Conservation (phyloP, 2,797 vertebrate genomes). For the Lepilemur septentrionalis region DNA sequence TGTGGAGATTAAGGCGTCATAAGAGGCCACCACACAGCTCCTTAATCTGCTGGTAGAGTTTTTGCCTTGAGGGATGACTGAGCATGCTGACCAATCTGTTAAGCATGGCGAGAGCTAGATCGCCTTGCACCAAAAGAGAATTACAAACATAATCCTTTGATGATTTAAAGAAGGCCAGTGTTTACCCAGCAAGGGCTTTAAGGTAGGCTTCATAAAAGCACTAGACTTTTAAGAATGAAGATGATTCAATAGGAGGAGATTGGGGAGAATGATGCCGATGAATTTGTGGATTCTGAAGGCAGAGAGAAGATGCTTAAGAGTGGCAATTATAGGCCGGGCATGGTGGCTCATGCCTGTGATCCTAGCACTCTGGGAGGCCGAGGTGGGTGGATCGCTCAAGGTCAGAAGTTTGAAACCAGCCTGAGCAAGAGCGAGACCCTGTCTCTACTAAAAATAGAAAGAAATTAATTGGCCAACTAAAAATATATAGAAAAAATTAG, state of each 20-base stretch:
- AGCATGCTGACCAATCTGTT: not conserved
- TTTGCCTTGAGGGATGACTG: not conserved
- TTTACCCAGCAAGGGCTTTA: not conserved
- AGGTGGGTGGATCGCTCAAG: no score
- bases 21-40: not conserved
- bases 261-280: not conserved
- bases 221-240: not conserved
- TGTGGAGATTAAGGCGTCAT: not conserved
- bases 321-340: not conserved
- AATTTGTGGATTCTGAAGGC: not conserved
- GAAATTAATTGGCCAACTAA: no score
- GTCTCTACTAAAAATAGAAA: no score
- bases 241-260: not conserved
- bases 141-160: not conserved
- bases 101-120: not conserved
- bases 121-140: not conserved
- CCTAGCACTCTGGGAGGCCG: no score
- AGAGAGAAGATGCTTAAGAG: not conserved
- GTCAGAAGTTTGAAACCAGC: no score
- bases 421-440: no score
- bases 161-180: not conserved
- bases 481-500: no score
- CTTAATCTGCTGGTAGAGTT: not conserved
- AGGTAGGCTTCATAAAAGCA: not conserved
- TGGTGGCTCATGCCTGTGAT: no score